Evolutionary conservation across 2,113 vertebrate genomes (phyloP).

Genomic region (Pterocles burchelli): DNA sequence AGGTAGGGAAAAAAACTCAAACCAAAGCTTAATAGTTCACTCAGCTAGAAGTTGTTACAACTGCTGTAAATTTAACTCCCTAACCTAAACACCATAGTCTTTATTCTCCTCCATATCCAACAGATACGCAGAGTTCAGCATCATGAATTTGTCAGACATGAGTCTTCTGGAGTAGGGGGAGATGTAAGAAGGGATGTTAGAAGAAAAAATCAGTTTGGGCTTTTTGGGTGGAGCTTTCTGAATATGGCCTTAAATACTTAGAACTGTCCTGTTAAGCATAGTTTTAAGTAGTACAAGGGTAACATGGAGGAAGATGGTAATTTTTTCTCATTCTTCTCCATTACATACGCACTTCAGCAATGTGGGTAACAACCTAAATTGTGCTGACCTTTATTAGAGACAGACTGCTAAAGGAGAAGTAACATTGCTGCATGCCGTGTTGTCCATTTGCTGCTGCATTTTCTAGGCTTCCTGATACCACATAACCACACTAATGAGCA

Average conservation of each 20-base stretch:
- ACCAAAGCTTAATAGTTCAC: not conserved
- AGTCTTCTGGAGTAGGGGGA: not conserved
- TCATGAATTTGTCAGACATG: not conserved
- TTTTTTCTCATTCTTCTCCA: not conserved
- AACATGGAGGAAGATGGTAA: not conserved
- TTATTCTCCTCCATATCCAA: not conserved
- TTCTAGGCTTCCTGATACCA: constrained; percentile 15
- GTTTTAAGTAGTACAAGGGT: not conserved
- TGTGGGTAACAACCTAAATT: constrained; percentile 27
- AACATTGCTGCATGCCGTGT: not conserved
- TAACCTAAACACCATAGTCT: not conserved
- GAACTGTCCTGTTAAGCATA: not conserved
- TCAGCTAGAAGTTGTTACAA: not conserved
- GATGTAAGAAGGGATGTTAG: rapidly evolving
- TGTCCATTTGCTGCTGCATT: not conserved
- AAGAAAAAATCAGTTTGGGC: not conserved
- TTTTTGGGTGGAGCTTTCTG: rapidly evolving
- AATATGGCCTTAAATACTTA: not conserved
- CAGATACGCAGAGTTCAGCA: not conserved
- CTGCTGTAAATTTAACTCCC: not conserved
- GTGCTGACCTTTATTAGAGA: constrained; percentile 56
- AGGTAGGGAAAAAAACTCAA: not conserved
- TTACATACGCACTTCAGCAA: constrained; percentile 8
- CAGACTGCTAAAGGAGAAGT: constrained; percentile 27
- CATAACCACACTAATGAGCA: constrained; percentile 48